Percentiles rank a stretch among this genome's conserved stretches.
These are phyloP conservation scores for Phania funesta DNA, from an alignment of 2,888 invertebrate species.

Conservation along the genomic window DNA sequence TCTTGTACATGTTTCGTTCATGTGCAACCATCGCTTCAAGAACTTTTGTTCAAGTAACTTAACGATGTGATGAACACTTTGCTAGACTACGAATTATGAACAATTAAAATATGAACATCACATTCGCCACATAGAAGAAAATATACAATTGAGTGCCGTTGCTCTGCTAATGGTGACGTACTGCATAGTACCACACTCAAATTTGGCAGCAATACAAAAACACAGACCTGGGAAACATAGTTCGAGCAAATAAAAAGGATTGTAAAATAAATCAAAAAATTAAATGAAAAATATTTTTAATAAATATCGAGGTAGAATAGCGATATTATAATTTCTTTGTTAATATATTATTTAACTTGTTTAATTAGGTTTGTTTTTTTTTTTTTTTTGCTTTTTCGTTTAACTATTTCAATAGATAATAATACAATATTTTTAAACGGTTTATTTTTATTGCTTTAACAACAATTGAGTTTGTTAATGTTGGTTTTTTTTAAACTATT, in stretches of 20 bases:
- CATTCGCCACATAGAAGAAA: no score
- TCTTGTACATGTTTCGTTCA: no score
- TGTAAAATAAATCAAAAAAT: conserved; percentile 11
- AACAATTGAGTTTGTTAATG: conserved; percentile 29
- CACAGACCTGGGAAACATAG: background rate
- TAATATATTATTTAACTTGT: background rate
- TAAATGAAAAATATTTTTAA: background rate
- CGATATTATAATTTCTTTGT: conserved; percentile 46
- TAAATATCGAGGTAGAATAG: conserved; percentile 65
- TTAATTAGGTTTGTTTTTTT: conserved; percentile 22
- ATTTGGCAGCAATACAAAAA: conserved; percentile 15
- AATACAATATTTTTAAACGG: conserved; percentile 14
- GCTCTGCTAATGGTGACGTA: no score
- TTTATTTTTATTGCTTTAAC: conserved; percentile 24
- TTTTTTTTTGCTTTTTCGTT: conserved; percentile 27
- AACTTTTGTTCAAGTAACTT: no score
- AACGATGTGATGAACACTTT: no score
- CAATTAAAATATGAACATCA: no score
- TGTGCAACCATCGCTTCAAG: no score
- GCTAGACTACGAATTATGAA: no score
- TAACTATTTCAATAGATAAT: conserved; percentile 40
- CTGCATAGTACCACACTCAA: background rate
- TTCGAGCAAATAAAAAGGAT: background rate
- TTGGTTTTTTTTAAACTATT: conserved; percentile 40
- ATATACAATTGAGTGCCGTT: no score